Conservation (phyloP, 2,888 invertebrate species). For the Diaperis boleti region DNA sequence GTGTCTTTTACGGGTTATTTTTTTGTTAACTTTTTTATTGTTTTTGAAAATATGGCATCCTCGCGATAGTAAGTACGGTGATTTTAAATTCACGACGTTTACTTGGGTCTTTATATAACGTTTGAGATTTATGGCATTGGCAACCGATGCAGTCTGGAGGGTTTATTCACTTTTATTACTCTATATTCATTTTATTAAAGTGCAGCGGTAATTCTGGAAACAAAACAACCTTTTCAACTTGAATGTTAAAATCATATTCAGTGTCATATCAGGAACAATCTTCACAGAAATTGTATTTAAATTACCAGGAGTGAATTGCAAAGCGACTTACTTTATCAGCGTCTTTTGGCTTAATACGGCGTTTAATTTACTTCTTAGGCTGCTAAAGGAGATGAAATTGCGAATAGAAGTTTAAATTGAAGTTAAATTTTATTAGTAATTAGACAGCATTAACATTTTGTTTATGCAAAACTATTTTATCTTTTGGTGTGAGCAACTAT, state of each 20-base stretch:
- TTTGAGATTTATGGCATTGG: constrained; percentile 18
- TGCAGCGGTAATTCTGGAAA: constrained; percentile 1
- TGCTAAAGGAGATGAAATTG: constrained; percentile 25
- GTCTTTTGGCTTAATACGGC: constrained; percentile 32
- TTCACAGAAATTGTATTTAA: constrained; percentile 37
- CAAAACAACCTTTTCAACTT: constrained; percentile 7
- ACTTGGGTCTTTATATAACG: constrained; percentile 13
- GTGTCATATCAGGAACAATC: constrained; percentile 26
- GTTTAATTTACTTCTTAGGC: constrained; percentile 23
- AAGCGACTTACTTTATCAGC: constrained; percentile 39
- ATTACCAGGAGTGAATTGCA: constrained; percentile 31
- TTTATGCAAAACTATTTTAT: not conserved
- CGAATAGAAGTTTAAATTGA: constrained; percentile 21
- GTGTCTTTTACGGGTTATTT: constrained; percentile 42
- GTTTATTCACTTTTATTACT: constrained; percentile 8
- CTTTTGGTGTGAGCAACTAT: not conserved
- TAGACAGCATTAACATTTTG: constrained; percentile 11
- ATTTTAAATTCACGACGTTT: constrained; percentile 22
- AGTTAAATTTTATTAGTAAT: constrained; percentile 24
- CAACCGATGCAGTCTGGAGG: constrained; percentile 13
- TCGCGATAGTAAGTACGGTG: constrained; percentile 24
- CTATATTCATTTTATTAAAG: constrained; percentile 1
- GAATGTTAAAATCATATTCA: constrained; percentile 28
- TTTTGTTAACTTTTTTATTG: constrained; percentile 46
- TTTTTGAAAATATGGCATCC: constrained; percentile 36